These are phyloP conservation scores for Troides aeacus DNA, from an alignment of 2,888 invertebrate genomes.

Conservation along the genomic window DNA sequence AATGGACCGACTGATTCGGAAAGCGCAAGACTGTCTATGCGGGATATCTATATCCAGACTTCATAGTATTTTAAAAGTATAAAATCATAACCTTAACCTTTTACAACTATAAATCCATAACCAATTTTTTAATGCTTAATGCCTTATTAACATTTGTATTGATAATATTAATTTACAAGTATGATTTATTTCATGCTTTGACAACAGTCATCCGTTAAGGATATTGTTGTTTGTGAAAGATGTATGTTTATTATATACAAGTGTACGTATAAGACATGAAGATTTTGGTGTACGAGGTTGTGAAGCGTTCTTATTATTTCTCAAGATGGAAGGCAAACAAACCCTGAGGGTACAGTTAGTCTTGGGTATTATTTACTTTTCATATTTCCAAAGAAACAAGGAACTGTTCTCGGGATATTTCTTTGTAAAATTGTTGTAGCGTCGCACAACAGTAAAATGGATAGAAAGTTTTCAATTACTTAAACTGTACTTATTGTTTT, in stretches of 20 bases:
- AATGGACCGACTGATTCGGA: too few species aligned
- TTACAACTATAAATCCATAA: too few species aligned
- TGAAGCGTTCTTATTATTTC: constrained; percentile 18
- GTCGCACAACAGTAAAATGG: not conserved
- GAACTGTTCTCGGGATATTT: not conserved
- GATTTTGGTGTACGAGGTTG: constrained; percentile 2
- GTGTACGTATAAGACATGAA: not conserved
- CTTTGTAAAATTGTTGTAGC: not conserved
- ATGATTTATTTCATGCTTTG: not conserved
- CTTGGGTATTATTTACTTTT: constrained; percentile 19
- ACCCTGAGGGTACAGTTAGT: constrained; percentile 9
- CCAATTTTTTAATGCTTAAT: too few species aligned
- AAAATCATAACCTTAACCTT: too few species aligned
- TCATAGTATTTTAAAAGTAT: too few species aligned
- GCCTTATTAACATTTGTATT: not conserved
- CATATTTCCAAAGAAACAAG: not conserved
- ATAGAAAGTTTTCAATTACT: not conserved
- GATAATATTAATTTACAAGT: not conserved
- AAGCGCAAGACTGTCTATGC: too few species aligned
- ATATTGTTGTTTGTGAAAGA: not conserved
- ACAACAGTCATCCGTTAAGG: not conserved
- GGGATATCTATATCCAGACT: too few species aligned
- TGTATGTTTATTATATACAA: not conserved
- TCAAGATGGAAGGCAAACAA: constrained; percentile 26
- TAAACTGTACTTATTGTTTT: not conserved